Evolutionary conservation across 1,140 invertebrate species (phyloP).

Genomic region (Drosophila navojoa): DNA sequence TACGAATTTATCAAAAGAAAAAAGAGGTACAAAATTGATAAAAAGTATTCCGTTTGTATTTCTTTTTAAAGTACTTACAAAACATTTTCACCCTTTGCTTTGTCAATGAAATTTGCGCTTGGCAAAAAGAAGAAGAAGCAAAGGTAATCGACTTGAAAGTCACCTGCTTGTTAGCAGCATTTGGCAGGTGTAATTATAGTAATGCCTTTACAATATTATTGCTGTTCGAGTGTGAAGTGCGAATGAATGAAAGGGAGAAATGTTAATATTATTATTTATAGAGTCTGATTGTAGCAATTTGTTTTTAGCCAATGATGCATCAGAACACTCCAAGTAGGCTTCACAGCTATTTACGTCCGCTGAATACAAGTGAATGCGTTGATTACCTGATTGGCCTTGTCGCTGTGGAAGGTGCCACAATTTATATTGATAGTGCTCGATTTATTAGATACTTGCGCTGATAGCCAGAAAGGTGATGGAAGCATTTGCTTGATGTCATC

Average conservation of each 20-base stretch:
- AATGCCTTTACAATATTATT: neutral
- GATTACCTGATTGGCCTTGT: slow-evolving; percentile 63
- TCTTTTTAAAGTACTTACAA: too few species aligned
- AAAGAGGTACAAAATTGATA: too few species aligned
- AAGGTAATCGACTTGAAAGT: neutral
- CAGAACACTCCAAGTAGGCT: neutral
- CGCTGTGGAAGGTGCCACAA: slow-evolving; percentile 19
- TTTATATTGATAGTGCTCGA: slow-evolving; percentile 49
- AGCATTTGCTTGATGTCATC: slow-evolving; percentile 65
- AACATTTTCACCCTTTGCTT: neutral
- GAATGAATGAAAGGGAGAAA: neutral
- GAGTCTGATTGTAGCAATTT: neutral
- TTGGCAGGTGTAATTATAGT: neutral
- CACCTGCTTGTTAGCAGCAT: neutral
- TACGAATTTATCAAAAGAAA: too few species aligned
- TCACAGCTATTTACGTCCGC: slow-evolving; percentile 53
- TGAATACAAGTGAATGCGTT: neutral
- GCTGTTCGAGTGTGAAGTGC: neutral
- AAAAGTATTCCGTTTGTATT: too few species aligned
- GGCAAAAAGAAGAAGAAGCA: neutral
- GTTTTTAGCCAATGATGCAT: neutral
- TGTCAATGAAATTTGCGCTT: neutral
- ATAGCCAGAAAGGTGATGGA: slow-evolving; percentile 20
- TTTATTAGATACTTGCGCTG: slow-evolving; percentile 49
- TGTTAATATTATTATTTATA: neutral